Base-by-base conservation (phyloP, 2,888 invertebrate genomes). In the Coenonympha arcania region DNA sequence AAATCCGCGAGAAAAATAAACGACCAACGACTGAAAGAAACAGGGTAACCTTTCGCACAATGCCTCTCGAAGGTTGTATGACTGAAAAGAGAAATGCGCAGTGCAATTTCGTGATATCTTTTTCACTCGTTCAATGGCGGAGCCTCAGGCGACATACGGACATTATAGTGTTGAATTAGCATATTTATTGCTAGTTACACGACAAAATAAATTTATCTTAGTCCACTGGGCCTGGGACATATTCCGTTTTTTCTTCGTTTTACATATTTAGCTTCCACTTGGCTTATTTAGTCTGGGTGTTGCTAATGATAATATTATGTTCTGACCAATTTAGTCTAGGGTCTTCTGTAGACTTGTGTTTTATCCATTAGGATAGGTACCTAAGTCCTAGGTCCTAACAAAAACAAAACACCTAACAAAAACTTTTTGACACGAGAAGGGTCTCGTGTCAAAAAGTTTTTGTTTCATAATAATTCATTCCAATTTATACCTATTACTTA, bases 31-130 rank as follows among this genome's bases (percentile, higher is more conserved):
- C 55, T 54, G 64, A 73, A 76, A 76, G 76, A 68, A 68, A 73
- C 73, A 83, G 71, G 69, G 82, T 75, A 61, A 81, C 68, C 60
- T 80, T 80, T 83, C 61, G 71, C 68, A 61, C 73, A 77, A 65
- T 69, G 62, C 56, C 56, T 46, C 60, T 62, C 60, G 70, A 76
- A 77, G 78, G 74, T 64, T 79, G 78, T 76, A 76, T 77, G 78
- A 75, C 83, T 77, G 83, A 79, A 84, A 83, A 82, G 77, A 80
- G 81, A 76, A 76, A 78, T 85, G 84, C 84, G 84, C 85, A 82
- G 81, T 85, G 84, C 81, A 85, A 85, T 84, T 82, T 77, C 74
- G 80, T 79, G 83, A 84, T 83, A 82, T 85, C 84, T 86, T 85
- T 85, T 85, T 83, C 82, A 79, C 81, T 83, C 79, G 79, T 79